Conservation (phyloP, 2,888 invertebrate species). For the Hirtodrosophila histrioides region DNA sequence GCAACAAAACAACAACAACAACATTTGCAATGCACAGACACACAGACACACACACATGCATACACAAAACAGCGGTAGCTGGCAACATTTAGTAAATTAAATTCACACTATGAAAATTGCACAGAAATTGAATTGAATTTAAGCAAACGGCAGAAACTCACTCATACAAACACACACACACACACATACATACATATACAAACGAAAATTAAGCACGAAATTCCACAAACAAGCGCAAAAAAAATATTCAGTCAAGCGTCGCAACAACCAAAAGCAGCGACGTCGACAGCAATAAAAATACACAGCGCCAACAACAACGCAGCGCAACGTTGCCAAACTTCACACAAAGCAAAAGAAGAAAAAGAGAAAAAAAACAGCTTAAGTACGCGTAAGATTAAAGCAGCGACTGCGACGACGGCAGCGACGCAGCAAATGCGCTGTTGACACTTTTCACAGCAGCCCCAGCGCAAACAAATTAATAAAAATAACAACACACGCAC, state of each 20-base stretch:
- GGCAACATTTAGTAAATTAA: conserved; percentile 62
- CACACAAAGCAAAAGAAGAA: conserved; percentile 52
- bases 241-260: conserved; percentile 59
- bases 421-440: conserved; percentile 50
- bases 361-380: conserved; percentile 42
- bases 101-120: conserved; percentile 72
- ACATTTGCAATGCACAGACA: conserved; percentile 17
- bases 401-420: conserved; percentile 42
- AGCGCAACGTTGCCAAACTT: conserved; percentile 64
- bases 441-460: conserved; percentile 68
- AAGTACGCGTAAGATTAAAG: conserved; percentile 77
- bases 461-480: conserved; percentile 77
- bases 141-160: conserved; percentile 58
- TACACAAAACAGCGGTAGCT: conserved; percentile 28
- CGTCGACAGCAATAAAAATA: conserved; percentile 61
- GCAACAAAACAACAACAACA: conserved; percentile 21
- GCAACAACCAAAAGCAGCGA: conserved; percentile 58
- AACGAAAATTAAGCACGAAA: conserved; percentile 73
- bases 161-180: conserved; percentile 20
- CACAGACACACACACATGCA: conserved; percentile 9
- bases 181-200: conserved; percentile 15
- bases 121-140: conserved; percentile 73
- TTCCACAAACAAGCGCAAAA: conserved; percentile 65
- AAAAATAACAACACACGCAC: conserved; percentile 77
- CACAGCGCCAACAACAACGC: conserved; percentile 35